Evolutionary conservation across 2,888 invertebrate genomes (phyloP).

Genomic region (Conchocele bisecta): DNA sequence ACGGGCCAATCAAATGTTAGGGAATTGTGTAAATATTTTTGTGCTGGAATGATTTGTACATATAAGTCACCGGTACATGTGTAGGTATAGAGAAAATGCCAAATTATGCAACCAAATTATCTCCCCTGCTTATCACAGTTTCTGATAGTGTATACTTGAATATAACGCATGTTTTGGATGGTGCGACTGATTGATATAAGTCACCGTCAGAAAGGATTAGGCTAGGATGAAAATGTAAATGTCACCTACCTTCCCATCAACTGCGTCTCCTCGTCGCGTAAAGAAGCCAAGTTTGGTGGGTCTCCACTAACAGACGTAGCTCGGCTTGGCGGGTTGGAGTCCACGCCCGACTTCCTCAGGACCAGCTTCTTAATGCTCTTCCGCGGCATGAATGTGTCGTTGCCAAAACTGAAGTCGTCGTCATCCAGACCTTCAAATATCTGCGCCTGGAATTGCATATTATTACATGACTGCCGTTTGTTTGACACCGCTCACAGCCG

Average conservation of each 20-base stretch:
- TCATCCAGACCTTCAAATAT: constrained; percentile 95
- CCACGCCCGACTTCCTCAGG: constrained; percentile 84
- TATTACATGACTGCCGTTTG: no score
- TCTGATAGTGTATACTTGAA: no score
- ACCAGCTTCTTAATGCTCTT: constrained; percentile 88
- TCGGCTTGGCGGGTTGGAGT: constrained; percentile 60
- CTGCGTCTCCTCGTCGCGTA: constrained; percentile 52
- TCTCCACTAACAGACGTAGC: constrained; percentile 65
- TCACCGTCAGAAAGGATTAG: background rate
- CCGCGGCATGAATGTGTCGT: constrained; percentile 84
- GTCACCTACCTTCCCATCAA: constrained; percentile 31
- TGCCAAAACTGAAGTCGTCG: constrained; percentile 84
- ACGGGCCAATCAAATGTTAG: no score
- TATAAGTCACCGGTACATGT: no score
- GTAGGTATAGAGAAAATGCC: no score
- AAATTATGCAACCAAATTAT: no score
- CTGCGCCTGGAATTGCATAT: constrained; percentile 73
- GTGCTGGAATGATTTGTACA: no score
- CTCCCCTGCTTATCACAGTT: no score
- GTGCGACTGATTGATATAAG: background rate
- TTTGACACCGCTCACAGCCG: no score
- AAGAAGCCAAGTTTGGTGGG: constrained; percentile 46
- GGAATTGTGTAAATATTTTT: no score
- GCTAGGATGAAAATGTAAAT: no score
- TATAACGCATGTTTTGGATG: no score